Conservation (phyloP, 2,797 vertebrate species). For the Betta splendens region DNA sequence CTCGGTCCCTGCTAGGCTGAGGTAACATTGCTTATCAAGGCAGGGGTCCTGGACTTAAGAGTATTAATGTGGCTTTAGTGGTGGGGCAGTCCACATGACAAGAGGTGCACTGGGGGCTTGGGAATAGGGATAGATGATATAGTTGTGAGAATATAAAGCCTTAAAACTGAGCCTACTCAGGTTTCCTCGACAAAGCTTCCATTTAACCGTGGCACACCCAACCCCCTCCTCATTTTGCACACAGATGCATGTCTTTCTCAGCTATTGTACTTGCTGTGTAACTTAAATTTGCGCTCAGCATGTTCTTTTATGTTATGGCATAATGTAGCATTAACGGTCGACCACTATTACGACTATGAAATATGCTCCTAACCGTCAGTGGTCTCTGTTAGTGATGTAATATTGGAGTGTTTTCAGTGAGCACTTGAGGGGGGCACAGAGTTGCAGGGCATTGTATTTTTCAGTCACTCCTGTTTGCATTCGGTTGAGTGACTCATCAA, state of each 20-base stretch:
- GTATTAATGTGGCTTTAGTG: constrained; percentile 28
- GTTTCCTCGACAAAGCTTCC: constrained; percentile 74
- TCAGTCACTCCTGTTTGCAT: constrained; percentile 59
- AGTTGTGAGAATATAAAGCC: constrained; percentile 62
- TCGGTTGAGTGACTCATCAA: constrained; percentile 78
- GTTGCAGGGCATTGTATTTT: constrained; percentile 52
- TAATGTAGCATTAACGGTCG: constrained; percentile 39
- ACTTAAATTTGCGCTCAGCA: constrained; percentile 37
- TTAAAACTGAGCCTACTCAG: constrained; percentile 57
- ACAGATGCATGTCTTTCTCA: constrained; percentile 48
- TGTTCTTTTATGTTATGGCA: constrained; percentile 48
- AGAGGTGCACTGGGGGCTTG: constrained; percentile 60
- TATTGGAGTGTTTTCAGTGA: constrained; percentile 49
- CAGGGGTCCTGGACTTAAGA: constrained; percentile 29
- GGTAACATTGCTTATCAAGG: constrained; percentile 6
- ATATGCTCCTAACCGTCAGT: constrained; percentile 27
- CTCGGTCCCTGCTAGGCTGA: too few species aligned
- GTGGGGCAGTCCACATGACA: constrained; percentile 58
- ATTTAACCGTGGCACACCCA: constrained; percentile 59
- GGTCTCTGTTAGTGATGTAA: constrained; percentile 58
- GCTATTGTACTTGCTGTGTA: constrained; percentile 32
- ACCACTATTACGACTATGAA: constrained; percentile 25
- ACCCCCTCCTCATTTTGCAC: constrained; percentile 51
- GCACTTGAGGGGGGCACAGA: constrained; percentile 12
- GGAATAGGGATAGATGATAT: constrained; percentile 68